Conservation (phyloP, 2,888 invertebrate species). For the Notocelia uddmanniana region DNA sequence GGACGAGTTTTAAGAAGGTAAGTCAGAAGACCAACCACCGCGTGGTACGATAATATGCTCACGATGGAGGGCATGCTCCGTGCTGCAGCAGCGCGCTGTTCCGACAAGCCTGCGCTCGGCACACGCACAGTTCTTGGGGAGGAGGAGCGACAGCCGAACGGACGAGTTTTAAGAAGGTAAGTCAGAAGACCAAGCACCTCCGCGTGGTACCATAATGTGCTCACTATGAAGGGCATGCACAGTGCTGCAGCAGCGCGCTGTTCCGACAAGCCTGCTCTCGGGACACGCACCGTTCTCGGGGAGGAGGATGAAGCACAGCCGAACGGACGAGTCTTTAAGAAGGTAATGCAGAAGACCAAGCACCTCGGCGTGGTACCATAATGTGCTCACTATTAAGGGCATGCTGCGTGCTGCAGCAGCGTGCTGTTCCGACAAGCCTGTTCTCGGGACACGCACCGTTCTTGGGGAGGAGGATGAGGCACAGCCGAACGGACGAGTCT, state of each 20-base stretch:
- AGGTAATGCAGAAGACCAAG: too few relatives aligned
- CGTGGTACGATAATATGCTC: constrained; percentile 91
- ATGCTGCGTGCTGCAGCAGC: constrained; percentile 93
- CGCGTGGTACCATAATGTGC: constrained; percentile 91
- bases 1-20: constrained; percentile 98
- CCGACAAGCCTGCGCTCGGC: constrained; percentile 92
- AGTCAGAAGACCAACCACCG: constrained; percentile 69
- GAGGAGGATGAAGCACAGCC: constrained; percentile 98
- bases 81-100: constrained; percentile 91
- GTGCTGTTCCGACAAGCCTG: constrained; percentile 90
- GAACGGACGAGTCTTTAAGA: constrained; percentile 98
- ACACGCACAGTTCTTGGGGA: constrained; percentile 95
- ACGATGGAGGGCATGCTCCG: constrained; percentile 94
- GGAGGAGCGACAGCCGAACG: too few relatives aligned
- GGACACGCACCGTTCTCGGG: constrained; percentile 95
- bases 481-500: constrained; percentile 97
- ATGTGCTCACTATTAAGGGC: constrained; percentile 93
- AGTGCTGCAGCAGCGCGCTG: constrained; percentile 91
- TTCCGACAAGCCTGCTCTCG: constrained; percentile 91
- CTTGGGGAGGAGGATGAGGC: constrained; percentile 97
- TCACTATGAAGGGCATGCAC: constrained; percentile 94
- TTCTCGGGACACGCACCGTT: constrained; percentile 96
- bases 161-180: too few relatives aligned
- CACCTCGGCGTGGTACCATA: constrained; percentile 91
- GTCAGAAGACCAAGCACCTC: too few relatives aligned